A percentile compares a stretch with the other conserved stretches of the same genome.
phyloP scores from a whole-genome alignment of 2,888 invertebrate genomes.

The Drosophila atripex region DNA sequence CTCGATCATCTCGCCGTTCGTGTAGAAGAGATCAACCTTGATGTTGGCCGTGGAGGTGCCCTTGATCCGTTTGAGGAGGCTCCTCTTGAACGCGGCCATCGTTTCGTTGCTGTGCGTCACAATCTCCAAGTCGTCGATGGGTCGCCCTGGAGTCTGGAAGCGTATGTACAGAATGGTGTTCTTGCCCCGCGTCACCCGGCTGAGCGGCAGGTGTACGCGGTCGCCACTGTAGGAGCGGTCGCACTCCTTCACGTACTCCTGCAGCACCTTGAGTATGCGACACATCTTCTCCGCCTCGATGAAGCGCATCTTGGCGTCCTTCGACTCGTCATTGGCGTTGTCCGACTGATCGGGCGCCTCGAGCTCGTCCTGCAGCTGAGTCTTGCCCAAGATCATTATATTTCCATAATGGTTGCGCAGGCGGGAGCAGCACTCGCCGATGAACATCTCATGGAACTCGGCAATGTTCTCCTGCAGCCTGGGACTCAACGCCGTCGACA shows the following conservation, averaged over 20 bases:
- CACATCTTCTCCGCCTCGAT: constrained; percentile 93
- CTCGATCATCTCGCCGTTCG: constrained; percentile 94
- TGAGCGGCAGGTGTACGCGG: constrained; percentile 93
- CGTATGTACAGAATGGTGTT: constrained; percentile 94
- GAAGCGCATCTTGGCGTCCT: constrained; percentile 82
- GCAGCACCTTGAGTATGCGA: constrained; percentile 95
- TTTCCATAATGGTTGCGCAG: constrained; percentile 94
- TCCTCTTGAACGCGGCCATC: constrained; percentile 92
- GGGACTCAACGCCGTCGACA: constrained; percentile 96
- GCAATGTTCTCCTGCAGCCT: constrained; percentile 90
- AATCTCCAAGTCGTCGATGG: constrained; percentile 95
- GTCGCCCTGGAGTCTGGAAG: constrained; percentile 93
- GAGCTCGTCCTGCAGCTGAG: constrained; percentile 56
- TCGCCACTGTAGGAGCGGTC: constrained; percentile 95
- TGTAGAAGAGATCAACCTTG: constrained; percentile 93
- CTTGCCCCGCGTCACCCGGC: constrained; percentile 94
- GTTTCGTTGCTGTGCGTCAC: constrained; percentile 98
- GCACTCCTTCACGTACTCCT: constrained; percentile 97
- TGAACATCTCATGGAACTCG: constrained; percentile 95
- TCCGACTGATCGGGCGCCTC: constrained; percentile 53
- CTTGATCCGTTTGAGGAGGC: constrained; percentile 86
- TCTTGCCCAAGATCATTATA: constrained; percentile 85
- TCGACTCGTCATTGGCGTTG: constrained; percentile 72
- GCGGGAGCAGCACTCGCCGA: constrained; percentile 95
- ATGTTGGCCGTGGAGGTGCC: constrained; percentile 88